These are phyloP conservation scores for Pachycephala philippinensis DNA, from an alignment of 2,113 vertebrate genomes.

Conservation along the genomic window DNA sequence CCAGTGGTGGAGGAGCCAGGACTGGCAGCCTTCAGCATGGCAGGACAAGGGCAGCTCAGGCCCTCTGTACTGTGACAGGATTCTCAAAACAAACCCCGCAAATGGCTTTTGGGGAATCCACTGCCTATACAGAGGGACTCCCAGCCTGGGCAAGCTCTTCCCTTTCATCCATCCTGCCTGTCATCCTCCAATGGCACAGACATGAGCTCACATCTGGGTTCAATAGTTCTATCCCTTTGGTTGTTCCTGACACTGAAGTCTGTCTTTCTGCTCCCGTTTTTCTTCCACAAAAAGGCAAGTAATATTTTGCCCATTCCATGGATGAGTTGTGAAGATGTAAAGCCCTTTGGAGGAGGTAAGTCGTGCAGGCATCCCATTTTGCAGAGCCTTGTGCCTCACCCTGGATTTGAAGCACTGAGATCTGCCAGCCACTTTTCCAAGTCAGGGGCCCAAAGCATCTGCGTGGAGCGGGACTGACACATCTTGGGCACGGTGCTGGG, in stretches of 20 bases:
- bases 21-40: not conserved
- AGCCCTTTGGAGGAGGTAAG: not conserved
- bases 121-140: not conserved
- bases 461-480: accelerated
- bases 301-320: not conserved
- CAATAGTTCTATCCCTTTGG: not conserved
- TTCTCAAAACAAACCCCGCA: not conserved
- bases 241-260: not conserved
- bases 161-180: not conserved
- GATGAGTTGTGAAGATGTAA: not conserved
- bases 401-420: not conserved
- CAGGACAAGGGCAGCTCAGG: not conserved
- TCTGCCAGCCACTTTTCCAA: not conserved
- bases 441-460: not conserved
- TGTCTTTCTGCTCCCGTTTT: not conserved
- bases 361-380: not conserved
- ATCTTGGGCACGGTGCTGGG: accelerated
- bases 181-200: not conserved
- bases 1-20: not conserved
- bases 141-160: not conserved
- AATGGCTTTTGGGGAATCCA: not conserved
- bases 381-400: not conserved
- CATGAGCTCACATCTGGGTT: not conserved
- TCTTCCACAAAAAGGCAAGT: not conserved
- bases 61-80: not conserved